Evolutionary conservation across 2,888 invertebrate genomes (phyloP), one percentile per base, ranked within the genome.

Genomic region (Drosophila affinis): DNA sequence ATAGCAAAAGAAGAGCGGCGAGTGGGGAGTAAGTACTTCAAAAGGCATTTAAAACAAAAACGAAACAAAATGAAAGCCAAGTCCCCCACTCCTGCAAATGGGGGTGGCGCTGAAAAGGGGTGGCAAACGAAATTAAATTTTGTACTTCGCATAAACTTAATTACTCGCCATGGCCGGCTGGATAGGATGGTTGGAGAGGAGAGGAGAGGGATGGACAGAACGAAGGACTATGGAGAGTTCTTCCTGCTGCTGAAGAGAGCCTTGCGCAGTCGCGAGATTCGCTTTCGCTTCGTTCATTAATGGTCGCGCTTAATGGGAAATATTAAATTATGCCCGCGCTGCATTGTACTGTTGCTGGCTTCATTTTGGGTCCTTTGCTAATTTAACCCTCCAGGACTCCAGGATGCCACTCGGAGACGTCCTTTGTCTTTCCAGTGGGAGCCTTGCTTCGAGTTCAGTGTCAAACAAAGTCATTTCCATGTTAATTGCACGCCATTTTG

Each of bases 271-370:
- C 68, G 69, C 71, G 45, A 60, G 59, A 44, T 45, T 56, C 32
- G 59, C 53, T 54, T 47, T 48, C 44, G 60, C 57, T 72, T 51
- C 81, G 59, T 78, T 90, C 87, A 88, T 91, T 90, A 91, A 91
- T 91, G 90, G 91, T 88, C 85, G 89, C 89, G 84, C 91, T 90
- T 92, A 92, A 92, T 91, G 90, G 91, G 89, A 88, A 92, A 92
- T 92, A 91, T 92, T 91, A 92, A 91, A 92, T 92, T 91, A 91
- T 91, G 88, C 84, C 86, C 85, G 79, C 76, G 78, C 77, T 79
- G 78, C 82, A 72, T 79, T 88, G 88, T 75, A 61, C 81, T 73
- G 56, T 77, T 62, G 60, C 32, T 60, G 57, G 27, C 39, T 73
- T 62, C 55, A 45, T 39, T 60, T 69, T 75, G 56, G 75, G 56